phyloP scores from a whole-genome alignment of 2,113 vertebrate species.

The Epinephelus lanceolatus region DNA sequence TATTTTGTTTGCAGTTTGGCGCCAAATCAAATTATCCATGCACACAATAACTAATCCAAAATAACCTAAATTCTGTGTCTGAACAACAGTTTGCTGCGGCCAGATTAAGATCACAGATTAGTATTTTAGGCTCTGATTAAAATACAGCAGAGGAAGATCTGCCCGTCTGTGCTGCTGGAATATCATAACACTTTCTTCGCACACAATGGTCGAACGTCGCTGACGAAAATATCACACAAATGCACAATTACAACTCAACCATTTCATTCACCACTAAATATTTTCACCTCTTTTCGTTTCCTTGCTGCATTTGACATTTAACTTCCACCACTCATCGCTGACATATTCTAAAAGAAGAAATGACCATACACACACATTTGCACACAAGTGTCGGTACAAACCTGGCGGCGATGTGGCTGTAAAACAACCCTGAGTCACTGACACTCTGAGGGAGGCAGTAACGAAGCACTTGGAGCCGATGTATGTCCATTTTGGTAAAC shows the following conservation, averaged over 20 bases:
- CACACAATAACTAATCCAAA: constrained; percentile 58
- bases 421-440: constrained; percentile 82
- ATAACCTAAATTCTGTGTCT: constrained; percentile 57
- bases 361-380: neutral
- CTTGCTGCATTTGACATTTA: constrained; percentile 27
- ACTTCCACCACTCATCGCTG: constrained; percentile 3
- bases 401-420: constrained; percentile 78
- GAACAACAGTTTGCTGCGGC: constrained; percentile 44
- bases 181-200: constrained; percentile 28
- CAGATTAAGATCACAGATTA: constrained; percentile 79
- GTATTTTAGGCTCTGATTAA: constrained; percentile 73
- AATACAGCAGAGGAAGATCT: constrained; percentile 60
- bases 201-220: neutral
- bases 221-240: neutral
- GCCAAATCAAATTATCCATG: constrained; percentile 1
- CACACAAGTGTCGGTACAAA: constrained; percentile 59
- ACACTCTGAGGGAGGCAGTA: constrained; percentile 83
- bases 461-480: constrained; percentile 71
- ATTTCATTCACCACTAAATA: neutral
- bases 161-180: constrained; percentile 40
- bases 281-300: neutral
- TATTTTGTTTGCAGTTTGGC: neutral
- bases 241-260: neutral
- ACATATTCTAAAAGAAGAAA: constrained; percentile 26
- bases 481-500: constrained; percentile 75